Evolutionary conservation across 2,888 invertebrate genomes (phyloP).

Genomic region (Ochropleura plecta): DNA sequence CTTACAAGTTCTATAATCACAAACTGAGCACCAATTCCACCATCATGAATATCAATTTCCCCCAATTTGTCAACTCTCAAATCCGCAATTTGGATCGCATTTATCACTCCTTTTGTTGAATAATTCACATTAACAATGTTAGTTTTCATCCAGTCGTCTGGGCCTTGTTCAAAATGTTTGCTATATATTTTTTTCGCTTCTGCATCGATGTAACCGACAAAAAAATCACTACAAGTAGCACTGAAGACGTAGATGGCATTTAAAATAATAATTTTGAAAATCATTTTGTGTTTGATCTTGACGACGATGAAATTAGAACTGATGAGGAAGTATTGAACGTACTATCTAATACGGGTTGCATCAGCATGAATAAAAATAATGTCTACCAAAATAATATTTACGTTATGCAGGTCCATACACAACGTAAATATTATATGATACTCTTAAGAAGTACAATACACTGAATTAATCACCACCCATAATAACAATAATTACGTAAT

Average conservation of each 20-base stretch:
- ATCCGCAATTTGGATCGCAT: constrained; percentile 80
- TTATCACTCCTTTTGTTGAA: constrained; percentile 79
- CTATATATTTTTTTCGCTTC: constrained; percentile 80
- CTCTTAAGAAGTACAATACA: not conserved
- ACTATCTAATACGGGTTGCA: constrained; percentile 9
- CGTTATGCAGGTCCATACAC: not conserved
- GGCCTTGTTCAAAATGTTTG: constrained; percentile 82
- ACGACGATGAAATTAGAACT: constrained; percentile 34
- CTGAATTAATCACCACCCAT: constrained; percentile 9
- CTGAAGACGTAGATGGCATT: constrained; percentile 22
- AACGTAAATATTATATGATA: constrained; percentile 44
- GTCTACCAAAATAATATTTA: constrained; percentile 27
- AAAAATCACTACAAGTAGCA: constrained; percentile 63
- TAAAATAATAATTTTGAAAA: constrained; percentile 28
- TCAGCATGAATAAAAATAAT: constrained; percentile 20
- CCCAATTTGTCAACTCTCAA: constrained; percentile 81
- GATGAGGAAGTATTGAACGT: constrained; percentile 9
- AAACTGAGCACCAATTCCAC: constrained; percentile 80
- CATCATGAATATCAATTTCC: constrained; percentile 77
- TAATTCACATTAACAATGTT: constrained; percentile 80
- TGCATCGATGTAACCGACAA: constrained; percentile 78
- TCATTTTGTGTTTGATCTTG: constrained; percentile 39
- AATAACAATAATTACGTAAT: constrained; percentile 32
- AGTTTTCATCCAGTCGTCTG: constrained; percentile 80
- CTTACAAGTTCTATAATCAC: constrained; percentile 82